phyloP scores from a whole-genome alignment of 2,113 vertebrate genomes.

The Mormyrus iriodes region DNA sequence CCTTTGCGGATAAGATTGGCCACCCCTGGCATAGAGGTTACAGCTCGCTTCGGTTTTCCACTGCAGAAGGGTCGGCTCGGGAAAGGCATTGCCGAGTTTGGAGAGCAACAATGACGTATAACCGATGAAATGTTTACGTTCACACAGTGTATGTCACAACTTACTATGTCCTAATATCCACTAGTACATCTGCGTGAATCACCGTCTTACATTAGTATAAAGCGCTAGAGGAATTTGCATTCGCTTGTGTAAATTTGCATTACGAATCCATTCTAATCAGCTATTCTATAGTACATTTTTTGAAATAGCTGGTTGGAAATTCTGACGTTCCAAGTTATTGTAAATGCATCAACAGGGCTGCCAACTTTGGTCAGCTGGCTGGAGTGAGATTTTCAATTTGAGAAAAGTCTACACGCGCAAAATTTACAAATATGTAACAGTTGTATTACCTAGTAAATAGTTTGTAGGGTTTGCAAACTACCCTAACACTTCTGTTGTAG shows the following conservation, averaged over 20 bases:
- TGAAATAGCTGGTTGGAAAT: background rate
- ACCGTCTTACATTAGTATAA: background rate
- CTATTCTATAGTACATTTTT: background rate
- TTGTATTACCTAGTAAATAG: background rate
- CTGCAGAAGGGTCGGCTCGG: background rate
- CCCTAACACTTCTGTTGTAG: background rate
- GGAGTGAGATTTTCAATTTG: background rate
- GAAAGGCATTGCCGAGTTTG: background rate
- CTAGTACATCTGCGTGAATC: background rate
- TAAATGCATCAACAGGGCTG: background rate
- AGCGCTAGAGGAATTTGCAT: background rate
- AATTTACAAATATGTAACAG: background rate
- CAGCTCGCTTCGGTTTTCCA: background rate
- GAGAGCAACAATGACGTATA: background rate
- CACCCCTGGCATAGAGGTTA: too few relatives aligned
- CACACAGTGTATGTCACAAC: background rate
- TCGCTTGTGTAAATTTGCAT: background rate
- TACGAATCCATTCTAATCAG: background rate
- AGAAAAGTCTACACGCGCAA: background rate
- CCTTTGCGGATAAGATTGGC: too few relatives aligned
- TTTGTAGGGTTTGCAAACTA: background rate
- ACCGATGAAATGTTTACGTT: background rate
- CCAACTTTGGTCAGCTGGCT: background rate
- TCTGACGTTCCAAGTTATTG: background rate
- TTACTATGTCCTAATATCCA: background rate